Conservation (phyloP, 2,797 vertebrate species). For the Pseudomugil tenellus region DNA sequence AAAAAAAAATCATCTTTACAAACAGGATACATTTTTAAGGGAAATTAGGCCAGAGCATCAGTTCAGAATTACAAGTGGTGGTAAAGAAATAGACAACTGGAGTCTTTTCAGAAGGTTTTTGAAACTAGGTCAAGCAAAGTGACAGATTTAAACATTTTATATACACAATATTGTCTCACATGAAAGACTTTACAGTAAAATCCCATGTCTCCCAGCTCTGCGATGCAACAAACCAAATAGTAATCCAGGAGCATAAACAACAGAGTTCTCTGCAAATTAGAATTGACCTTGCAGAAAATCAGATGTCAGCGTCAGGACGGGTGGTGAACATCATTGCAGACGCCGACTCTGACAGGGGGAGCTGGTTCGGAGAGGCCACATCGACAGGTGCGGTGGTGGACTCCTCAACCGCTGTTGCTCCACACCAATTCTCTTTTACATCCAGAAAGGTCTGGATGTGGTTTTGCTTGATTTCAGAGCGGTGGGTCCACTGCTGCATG, state of each 20-base stretch:
- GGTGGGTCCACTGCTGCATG: constrained; percentile 90
- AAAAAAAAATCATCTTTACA: background rate
- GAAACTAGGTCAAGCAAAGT: background rate
- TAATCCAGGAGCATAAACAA: too few relatives aligned
- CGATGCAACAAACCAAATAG: too few relatives aligned
- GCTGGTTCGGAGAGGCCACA: constrained; percentile 86
- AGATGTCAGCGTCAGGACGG: background rate
- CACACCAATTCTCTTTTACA: constrained; percentile 72
- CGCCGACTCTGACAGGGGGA: constrained; percentile 84
- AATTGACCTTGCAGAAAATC: too few relatives aligned
- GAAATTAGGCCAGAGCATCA: constrained; percentile 41
- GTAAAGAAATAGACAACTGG: background rate
- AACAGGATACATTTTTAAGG: constrained; percentile 14
- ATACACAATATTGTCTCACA: constrained; percentile 1
- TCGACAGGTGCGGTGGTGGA: constrained; percentile 87
- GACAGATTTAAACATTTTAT: too few relatives aligned
- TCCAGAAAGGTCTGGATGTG: constrained; percentile 61
- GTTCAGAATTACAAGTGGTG: background rate
- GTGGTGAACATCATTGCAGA: constrained; percentile 85
- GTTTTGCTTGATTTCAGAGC: constrained; percentile 78
- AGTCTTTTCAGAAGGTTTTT: background rate
- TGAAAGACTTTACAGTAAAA: background rate
- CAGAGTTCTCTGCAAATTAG: too few relatives aligned
- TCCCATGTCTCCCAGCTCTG: too few relatives aligned
- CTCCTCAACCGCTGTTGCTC: background rate